Conservation (phyloP, 2,113 vertebrate genomes). For the Erpornis zantholeuca region DNA sequence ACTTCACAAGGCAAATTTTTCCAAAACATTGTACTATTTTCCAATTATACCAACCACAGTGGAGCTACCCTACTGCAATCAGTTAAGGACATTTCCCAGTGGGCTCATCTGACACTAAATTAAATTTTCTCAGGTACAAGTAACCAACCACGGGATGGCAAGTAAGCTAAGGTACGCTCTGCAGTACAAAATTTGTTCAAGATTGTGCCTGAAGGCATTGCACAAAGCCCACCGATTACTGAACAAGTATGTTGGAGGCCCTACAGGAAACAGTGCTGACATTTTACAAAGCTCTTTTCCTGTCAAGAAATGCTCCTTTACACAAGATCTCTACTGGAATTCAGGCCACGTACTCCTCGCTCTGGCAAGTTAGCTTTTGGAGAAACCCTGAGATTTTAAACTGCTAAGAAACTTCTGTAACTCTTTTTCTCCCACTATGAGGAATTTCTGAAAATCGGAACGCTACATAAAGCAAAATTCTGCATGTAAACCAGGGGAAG, state of each 20-base stretch:
- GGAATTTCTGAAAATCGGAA: not conserved
- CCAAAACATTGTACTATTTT: accelerated
- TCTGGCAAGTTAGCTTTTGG: not conserved
- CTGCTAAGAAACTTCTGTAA: not conserved
- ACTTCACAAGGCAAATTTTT: not conserved
- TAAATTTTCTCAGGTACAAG: not conserved
- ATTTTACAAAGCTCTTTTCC: not conserved
- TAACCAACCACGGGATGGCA: not conserved
- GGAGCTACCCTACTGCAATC: not conserved
- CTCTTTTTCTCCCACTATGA: not conserved
- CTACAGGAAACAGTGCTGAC: accelerated
- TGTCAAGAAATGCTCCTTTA: not conserved
- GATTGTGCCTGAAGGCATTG: not conserved
- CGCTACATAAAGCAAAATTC: not conserved
- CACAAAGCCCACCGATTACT: not conserved
- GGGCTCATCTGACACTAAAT: not conserved
- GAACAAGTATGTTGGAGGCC: not conserved
- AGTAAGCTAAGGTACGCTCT: not conserved
- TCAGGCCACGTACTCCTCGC: not conserved
- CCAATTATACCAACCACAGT: accelerated
- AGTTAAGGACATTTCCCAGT: not conserved
- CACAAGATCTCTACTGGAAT: not conserved
- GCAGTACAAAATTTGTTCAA: not conserved
- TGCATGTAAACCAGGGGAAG: not conserved
- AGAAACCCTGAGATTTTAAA: not conserved